Conservation (phyloP, 2,113 vertebrate genomes). For the Nasalis larvatus region DNA sequence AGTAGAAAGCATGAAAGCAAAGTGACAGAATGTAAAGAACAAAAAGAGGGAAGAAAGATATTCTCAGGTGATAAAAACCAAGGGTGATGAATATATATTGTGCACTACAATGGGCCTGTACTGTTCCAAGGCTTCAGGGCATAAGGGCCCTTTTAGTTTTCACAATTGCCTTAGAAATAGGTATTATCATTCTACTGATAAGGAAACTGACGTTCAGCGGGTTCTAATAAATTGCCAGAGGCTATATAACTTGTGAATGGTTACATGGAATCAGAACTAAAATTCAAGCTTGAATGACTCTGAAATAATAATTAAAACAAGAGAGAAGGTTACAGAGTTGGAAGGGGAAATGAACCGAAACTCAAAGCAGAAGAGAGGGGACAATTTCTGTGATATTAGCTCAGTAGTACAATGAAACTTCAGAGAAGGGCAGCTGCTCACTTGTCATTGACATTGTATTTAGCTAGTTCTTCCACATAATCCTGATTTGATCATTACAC, state of each 20-base stretch:
- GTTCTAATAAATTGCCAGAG: neutral
- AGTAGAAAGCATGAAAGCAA: neutral
- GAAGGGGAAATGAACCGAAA: neutral
- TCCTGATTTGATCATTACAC: neutral
- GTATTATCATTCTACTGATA: neutral
- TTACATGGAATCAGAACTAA: neutral
- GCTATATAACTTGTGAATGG: neutral
- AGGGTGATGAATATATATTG: neutral
- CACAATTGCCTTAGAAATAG: neutral
- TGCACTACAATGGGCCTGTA: neutral
- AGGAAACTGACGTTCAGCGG: neutral
- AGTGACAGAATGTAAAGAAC: neutral
- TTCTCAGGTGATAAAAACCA: neutral
- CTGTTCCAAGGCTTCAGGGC: neutral
- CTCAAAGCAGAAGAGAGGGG: neutral
- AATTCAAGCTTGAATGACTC: neutral
- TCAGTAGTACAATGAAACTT: neutral
- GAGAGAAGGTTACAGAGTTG: neutral
- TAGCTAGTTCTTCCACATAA: neutral
- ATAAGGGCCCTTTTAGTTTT: neutral
- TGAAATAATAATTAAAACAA: constrained; percentile 12
- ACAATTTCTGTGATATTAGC: neutral
- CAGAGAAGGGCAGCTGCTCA: neutral
- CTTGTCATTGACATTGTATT: neutral
- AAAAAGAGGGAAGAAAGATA: neutral